A percentile compares a stretch with the other conserved stretches of the same genome.
These are phyloP conservation scores for Myiozetetes cayanensis DNA, from an alignment of 2,113 vertebrate genomes.

Conservation along the genomic window DNA sequence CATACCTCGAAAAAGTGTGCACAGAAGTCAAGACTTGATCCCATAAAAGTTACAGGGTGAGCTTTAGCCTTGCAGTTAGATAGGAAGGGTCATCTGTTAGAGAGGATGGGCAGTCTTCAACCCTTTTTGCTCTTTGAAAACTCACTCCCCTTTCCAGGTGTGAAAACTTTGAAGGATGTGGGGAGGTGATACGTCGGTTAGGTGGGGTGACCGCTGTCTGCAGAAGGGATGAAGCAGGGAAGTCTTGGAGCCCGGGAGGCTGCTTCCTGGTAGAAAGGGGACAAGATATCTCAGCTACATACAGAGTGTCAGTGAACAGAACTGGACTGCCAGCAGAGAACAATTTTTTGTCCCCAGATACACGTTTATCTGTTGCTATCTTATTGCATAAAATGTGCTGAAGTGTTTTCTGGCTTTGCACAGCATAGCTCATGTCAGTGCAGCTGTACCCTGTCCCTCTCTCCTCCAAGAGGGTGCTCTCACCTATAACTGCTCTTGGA, in stretches of 20 bases:
- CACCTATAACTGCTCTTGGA: rapidly evolving
- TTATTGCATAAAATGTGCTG: neutral
- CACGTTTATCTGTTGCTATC: neutral
- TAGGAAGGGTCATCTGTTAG: neutral
- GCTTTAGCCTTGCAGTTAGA: neutral
- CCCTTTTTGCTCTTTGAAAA: neutral
- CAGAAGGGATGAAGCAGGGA: neutral
- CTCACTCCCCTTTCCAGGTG: neutral
- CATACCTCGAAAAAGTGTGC: neutral
- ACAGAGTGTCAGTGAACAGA: neutral
- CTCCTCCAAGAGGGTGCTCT: neutral
- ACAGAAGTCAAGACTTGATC: neutral
- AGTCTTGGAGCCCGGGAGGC: neutral
- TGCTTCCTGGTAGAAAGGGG: neutral
- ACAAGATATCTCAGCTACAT: neutral
- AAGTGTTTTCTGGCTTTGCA: neutral
- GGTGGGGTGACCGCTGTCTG: neutral
- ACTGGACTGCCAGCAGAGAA: neutral
- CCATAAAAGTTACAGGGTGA: neutral
- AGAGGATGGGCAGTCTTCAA: neutral
- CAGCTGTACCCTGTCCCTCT: neutral
- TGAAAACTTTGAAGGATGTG: neutral
- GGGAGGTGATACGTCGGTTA: neutral
- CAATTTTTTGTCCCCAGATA: neutral
- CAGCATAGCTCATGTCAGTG: neutral